Evolutionary conservation across 2,888 invertebrate genomes (phyloP).

Genomic region (Ethmia dodecea): DNA sequence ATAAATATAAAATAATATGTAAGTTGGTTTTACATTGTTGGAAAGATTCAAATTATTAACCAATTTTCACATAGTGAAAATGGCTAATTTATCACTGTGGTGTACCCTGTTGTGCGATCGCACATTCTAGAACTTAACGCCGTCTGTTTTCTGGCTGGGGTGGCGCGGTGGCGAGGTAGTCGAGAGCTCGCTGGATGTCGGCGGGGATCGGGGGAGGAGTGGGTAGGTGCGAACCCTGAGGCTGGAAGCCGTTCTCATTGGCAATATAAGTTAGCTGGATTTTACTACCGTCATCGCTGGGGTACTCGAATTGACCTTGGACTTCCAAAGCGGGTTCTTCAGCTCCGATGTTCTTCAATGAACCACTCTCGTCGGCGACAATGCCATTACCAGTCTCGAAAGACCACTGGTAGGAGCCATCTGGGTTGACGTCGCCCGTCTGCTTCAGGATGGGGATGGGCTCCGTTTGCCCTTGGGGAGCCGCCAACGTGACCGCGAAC

Average conservation of each 20-base stretch:
- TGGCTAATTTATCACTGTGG: too few relatives aligned
- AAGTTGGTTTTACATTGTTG: too few relatives aligned
- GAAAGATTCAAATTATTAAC: too few relatives aligned
- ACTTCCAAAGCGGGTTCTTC: slow-evolving; percentile 73
- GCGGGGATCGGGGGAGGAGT: slow-evolving; percentile 84
- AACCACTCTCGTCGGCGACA: slow-evolving; percentile 72
- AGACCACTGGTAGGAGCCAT: slow-evolving; percentile 77
- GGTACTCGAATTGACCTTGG: slow-evolving; percentile 80
- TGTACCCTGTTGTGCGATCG: too few relatives aligned
- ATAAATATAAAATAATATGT: too few relatives aligned
- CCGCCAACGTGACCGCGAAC: slow-evolving; percentile 52
- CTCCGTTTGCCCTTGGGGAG: slow-evolving; percentile 51
- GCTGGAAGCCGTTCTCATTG: slow-evolving; percentile 84
- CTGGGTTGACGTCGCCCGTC: slow-evolving; percentile 71
- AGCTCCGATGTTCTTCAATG: slow-evolving; percentile 72
- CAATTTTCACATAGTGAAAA: too few relatives aligned
- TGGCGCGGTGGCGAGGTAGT: slow-evolving; percentile 81
- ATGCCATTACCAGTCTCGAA: slow-evolving; percentile 83
- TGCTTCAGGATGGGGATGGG: slow-evolving; percentile 75
- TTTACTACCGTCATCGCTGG: slow-evolving; percentile 78
- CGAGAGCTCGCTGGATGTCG: slow-evolving; percentile 81
- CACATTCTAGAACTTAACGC: too few relatives aligned
- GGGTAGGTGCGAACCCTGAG: slow-evolving; percentile 79
- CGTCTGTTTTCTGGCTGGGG: too few relatives aligned
- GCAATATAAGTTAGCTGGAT: slow-evolving; percentile 81